Percentiles rank a stretch among this genome's conserved stretches.
Evolutionary conservation across 2,797 vertebrate species (phyloP).

Genomic region (Poecilia gillii): DNA sequence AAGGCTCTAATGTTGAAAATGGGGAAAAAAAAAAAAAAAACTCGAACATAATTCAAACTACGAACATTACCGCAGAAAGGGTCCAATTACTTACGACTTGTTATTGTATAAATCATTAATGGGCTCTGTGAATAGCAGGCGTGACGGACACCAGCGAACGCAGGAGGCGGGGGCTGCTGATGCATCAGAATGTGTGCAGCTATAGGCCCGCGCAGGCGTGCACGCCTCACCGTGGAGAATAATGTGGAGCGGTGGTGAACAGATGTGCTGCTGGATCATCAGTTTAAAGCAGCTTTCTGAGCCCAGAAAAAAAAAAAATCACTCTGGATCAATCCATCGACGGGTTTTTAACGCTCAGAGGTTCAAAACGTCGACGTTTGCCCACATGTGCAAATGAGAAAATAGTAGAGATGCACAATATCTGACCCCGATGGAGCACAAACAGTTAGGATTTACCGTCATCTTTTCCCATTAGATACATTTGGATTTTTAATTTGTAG

Average conservation of each 20-base stretch:
- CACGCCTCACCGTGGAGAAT: conserved; percentile 66
- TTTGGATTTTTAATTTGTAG: not conserved
- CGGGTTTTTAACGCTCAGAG: conserved; percentile 7
- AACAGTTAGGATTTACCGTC: not conserved
- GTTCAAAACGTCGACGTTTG: not conserved
- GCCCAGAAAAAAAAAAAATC: conserved; percentile 1
- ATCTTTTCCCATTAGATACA: not conserved
- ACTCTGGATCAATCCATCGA: conserved; percentile 17
- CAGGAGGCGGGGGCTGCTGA: conserved; percentile 60
- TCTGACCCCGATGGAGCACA: not conserved
- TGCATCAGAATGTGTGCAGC: conserved; percentile 58
- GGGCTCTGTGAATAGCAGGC: conserved; percentile 78
- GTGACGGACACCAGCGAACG: conserved; percentile 70
- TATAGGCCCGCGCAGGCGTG: conserved; percentile 35
- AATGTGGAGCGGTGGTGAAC: conserved; percentile 56
- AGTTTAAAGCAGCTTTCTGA: conserved; percentile 39
- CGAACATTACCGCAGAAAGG: conserved; percentile 52
- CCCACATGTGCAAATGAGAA: not conserved
- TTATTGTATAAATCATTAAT: conserved; percentile 87
- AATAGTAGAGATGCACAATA: not conserved
- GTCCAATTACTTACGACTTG: conserved; percentile 81
- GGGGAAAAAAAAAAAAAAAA: conserved; percentile 55
- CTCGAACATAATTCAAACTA: conserved; percentile 43
- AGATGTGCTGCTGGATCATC: conserved; percentile 43
- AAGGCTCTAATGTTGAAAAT: conserved; percentile 61